Percentiles rank a stretch among this genome's conserved stretches.
These are phyloP conservation scores for Malurus elegans DNA, from an alignment of 2,113 vertebrate species.

Conservation along the genomic window DNA sequence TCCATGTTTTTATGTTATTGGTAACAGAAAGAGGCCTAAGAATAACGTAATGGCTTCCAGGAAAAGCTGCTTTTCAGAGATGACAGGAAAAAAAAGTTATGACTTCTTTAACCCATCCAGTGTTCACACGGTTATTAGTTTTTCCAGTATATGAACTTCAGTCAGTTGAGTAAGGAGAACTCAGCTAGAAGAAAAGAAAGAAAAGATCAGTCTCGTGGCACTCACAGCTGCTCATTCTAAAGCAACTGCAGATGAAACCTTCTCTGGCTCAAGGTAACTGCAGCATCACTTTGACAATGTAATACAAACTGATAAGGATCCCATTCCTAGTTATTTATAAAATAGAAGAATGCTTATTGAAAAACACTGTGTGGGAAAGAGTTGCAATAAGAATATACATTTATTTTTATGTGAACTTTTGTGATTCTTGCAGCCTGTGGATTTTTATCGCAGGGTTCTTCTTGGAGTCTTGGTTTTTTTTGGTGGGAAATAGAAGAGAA, in stretches of 20 bases:
- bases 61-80: slow-evolving; percentile 36
- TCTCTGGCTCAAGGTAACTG: background rate
- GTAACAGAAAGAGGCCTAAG: background rate
- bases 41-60: background rate
- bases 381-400: background rate
- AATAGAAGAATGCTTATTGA: background rate
- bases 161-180: slow-evolving; percentile 78
- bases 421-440: background rate
- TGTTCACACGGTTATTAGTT: background rate
- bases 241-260: background rate
- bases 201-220: slow-evolving; percentile 14
- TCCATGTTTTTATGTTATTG: background rate
- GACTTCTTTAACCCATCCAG: background rate
- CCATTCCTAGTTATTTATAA: background rate
- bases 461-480: background rate
- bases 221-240: background rate
- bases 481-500: background rate
- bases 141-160: slow-evolving; percentile 40
- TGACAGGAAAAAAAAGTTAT: background rate
- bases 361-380: background rate
- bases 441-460: background rate
- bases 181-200: slow-evolving; percentile 71
- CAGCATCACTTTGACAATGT: background rate
- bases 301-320: background rate
- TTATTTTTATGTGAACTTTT: background rate